Evolutionary conservation across 2,113 vertebrate genomes (phyloP), one percentile per base, ranked within the genome.

Genomic region (Gadus macrocephalus): DNA sequence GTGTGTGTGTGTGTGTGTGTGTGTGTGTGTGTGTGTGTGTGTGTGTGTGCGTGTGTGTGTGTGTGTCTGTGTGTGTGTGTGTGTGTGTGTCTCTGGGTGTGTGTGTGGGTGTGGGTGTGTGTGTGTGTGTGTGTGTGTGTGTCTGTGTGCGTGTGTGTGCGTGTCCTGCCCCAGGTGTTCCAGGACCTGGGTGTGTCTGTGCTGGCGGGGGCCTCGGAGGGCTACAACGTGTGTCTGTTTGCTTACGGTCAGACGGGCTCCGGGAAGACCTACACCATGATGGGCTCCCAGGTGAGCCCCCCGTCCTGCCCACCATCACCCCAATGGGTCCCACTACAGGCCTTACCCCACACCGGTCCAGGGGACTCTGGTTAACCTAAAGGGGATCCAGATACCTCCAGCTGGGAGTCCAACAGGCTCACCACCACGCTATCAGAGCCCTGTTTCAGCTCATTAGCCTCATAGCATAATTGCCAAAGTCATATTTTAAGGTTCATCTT

Each of bases 231-330:
- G 77, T 98, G 97, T 79, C 91, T 99, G 72, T 98, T 99, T 91
- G 97, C 97, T 3, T 99, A 99, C 66, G 97, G 97, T 67, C 97
- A 99, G 88, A 99, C 97, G 0, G 97, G 97, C 79, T 97, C 97
- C 67, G 97, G 97, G 70, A 99, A 99, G 90, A 99, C 97, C 0
- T 96, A 98, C 71, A 99, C 97, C 71, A 99, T 99, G 97, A 95
- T 98, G 91, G 97, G 97, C 38, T 96, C 95, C 35, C 94, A 94
- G 80, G 97, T 99, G 83, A 97, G 71, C 5, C 31, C 31, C 31
- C 3, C 31, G 4, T 4, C 31, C 4, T 35, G 31, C 31, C 4
- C 31, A 35, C 31, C 31, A 4, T 35, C 31, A 4, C 3, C 31
- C 31, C 31, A 6, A 35, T 35, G 31, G 6, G 2, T 35, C 6